phyloP scores from a whole-genome alignment of 2,113 vertebrate species.

The Pandion haliaetus region DNA sequence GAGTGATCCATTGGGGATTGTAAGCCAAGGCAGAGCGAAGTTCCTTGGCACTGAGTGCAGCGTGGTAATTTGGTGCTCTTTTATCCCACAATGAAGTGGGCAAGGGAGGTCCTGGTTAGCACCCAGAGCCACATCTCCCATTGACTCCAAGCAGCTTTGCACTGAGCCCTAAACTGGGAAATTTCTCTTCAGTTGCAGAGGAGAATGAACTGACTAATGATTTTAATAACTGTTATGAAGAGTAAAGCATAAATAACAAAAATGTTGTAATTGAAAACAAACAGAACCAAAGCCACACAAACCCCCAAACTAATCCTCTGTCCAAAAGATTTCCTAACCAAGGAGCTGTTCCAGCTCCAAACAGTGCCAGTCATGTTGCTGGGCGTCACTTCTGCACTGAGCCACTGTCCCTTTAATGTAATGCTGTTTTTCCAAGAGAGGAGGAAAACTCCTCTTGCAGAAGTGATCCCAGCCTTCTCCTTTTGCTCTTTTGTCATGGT shows the following conservation, averaged over 20 bases:
- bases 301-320: background rate
- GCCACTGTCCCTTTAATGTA: background rate
- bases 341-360: background rate
- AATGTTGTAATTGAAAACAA: background rate
- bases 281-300: background rate
- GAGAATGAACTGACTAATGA: background rate
- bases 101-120: background rate
- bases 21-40: background rate
- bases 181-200: background rate
- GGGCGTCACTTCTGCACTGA: background rate
- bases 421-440: background rate
- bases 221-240: background rate
- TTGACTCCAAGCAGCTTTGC: background rate
- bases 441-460: background rate
- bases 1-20: background rate
- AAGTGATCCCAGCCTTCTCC: background rate
- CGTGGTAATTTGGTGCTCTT: background rate
- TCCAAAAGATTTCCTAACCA: background rate
- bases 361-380: background rate
- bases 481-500: background rate
- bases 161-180: background rate
- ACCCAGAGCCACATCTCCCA: too few relatives aligned
- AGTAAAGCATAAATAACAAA: background rate
- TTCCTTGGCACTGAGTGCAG: background rate
- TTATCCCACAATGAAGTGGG: background rate